Percentiles rank a stretch among this genome's conserved stretches.
Evolutionary conservation across 2,113 vertebrate species (phyloP).

Genomic region (Orientallactaga bullata): DNA sequence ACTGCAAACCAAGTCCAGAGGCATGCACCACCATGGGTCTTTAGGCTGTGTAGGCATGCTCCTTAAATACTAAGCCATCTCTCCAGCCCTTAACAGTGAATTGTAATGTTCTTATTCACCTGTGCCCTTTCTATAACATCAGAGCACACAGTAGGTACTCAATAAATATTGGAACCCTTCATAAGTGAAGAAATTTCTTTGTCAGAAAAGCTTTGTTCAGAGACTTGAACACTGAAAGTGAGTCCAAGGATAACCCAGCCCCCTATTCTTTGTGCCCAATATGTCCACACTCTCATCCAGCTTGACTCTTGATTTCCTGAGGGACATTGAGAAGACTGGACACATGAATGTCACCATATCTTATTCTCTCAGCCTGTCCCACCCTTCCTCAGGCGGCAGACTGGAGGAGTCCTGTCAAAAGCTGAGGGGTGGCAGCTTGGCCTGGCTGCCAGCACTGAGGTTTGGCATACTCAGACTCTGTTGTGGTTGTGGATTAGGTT

Average conservation of each 20-base stretch:
- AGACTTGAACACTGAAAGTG: background rate
- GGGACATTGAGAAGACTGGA: background rate
- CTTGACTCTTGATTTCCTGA: background rate
- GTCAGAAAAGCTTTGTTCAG: conserved; percentile 1
- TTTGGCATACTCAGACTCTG: conserved; percentile 63
- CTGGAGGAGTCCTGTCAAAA: conserved; percentile 20
- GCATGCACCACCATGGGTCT: no score
- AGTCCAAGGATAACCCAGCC: no score
- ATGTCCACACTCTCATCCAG: background rate
- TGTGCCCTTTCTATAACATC: background rate
- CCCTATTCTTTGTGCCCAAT: background rate
- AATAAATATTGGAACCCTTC: background rate
- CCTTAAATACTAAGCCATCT: no score
- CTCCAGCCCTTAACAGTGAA: background rate
- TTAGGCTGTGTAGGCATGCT: no score
- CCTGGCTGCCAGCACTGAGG: conserved; percentile 56
- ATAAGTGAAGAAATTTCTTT: background rate
- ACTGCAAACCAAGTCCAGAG: no score
- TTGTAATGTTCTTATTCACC: conserved; percentile 1
- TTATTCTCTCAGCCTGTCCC: background rate
- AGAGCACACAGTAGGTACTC: background rate
- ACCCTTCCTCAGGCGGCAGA: conserved; percentile 45
- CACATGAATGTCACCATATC: background rate
- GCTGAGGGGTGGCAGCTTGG: conserved; percentile 35
- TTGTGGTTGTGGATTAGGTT: conserved; percentile 70